Evolutionary conservation across 2,113 vertebrate species (phyloP).

Genomic region (Stegastes partitus): DNA sequence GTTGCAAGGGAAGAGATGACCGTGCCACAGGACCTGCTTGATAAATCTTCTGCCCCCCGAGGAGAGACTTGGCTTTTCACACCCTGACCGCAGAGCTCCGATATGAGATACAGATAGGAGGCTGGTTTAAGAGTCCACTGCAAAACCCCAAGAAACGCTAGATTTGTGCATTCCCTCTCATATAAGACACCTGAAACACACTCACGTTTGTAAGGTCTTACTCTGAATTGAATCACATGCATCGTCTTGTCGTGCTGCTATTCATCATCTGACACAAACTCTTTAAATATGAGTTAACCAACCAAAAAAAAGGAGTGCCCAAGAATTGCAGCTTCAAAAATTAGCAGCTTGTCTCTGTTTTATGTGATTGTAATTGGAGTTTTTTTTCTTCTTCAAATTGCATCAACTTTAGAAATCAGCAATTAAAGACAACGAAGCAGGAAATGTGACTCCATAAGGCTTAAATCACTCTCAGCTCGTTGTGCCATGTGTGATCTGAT

Average conservation of each 20-base stretch:
- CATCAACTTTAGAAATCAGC: too few relatives aligned
- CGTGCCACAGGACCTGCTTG: slow-evolving; percentile 33
- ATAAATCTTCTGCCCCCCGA: slow-evolving; percentile 46
- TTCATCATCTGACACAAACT: too few relatives aligned
- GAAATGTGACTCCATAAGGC: neutral
- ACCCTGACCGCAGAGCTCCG: slow-evolving; percentile 17
- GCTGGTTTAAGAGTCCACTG: neutral
- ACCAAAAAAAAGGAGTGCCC: too few relatives aligned
- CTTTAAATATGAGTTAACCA: too few relatives aligned
- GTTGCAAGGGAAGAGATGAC: slow-evolving; percentile 30
- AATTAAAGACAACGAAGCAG: too few relatives aligned
- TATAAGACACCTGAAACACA: neutral
- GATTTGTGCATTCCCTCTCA: neutral
- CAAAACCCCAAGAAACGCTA: neutral
- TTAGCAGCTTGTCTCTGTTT: too few relatives aligned
- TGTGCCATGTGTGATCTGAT: slow-evolving; percentile 18
- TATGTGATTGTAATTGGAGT: too few relatives aligned
- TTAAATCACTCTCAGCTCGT: slow-evolving; percentile 15
- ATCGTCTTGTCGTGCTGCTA: neutral
- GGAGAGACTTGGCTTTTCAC: slow-evolving; percentile 33
- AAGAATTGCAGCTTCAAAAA: too few relatives aligned
- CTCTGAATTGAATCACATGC: too few relatives aligned
- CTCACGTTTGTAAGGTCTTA: too few relatives aligned
- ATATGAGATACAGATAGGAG: slow-evolving; percentile 34
- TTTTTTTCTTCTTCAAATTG: too few relatives aligned